Conservation (phyloP, 1,140 invertebrate species). For the Bathynomus jamesi region DNA sequence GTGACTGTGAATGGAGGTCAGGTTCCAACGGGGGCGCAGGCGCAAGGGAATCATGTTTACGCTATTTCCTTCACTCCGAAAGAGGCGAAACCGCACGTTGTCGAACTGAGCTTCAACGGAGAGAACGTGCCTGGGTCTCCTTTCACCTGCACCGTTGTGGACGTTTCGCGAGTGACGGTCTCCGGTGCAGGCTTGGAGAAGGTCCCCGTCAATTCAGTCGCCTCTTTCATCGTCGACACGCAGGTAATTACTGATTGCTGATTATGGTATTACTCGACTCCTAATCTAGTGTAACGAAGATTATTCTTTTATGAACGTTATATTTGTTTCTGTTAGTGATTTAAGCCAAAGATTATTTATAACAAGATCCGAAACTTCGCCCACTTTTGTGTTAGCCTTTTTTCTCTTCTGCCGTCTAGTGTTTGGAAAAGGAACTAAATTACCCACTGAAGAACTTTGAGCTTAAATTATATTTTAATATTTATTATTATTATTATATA, state of each 20-base stretch:
- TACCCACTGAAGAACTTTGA: too few relatives aligned
- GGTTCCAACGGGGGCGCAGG: constrained; percentile 88
- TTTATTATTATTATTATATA: too few relatives aligned
- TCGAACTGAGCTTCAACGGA: constrained; percentile 90
- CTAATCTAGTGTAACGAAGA: too few relatives aligned
- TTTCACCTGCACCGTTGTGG: constrained; percentile 61
- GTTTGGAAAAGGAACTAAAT: too few relatives aligned
- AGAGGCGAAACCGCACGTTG: constrained; percentile 78
- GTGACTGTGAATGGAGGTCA: constrained; percentile 93
- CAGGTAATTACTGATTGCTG: constrained; percentile 44
- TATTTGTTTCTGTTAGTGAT: too few relatives aligned
- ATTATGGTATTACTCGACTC: too few relatives aligned
- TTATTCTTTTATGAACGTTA: too few relatives aligned
- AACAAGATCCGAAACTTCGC: too few relatives aligned
- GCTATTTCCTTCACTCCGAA: constrained; percentile 94
- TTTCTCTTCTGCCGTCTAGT: too few relatives aligned
- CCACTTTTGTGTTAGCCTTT: too few relatives aligned
- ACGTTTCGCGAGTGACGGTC: constrained; percentile 64
- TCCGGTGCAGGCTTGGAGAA: constrained; percentile 78
- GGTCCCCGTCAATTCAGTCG: constrained; percentile 75
- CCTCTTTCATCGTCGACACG: constrained; percentile 75
- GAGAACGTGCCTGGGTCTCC: constrained; percentile 80
- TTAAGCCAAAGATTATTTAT: too few relatives aligned
- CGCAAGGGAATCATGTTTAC: constrained; percentile 89
- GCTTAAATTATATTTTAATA: too few relatives aligned